These are phyloP conservation scores for Euspilapteryx auroguttella DNA, from an alignment of 2,888 invertebrate genomes.

Conservation along the genomic window DNA sequence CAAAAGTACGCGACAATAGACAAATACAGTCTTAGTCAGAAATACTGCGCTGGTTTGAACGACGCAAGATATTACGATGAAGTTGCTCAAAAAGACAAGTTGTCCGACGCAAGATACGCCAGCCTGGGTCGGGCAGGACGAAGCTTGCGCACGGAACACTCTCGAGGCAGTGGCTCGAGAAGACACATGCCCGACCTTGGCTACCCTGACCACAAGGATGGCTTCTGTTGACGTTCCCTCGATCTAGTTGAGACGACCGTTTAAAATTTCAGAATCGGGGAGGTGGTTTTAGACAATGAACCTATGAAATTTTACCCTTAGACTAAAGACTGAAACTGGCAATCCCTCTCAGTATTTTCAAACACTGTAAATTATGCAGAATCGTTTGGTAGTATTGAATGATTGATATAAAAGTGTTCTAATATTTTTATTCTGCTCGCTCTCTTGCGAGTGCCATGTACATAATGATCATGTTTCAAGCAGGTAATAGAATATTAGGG, in stretches of 20 bases:
- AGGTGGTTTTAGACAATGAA: constrained; percentile 7
- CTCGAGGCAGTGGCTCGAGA: constrained; percentile 39
- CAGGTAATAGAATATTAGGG: no score
- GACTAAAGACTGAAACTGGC: constrained; percentile 55
- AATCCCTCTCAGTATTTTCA: constrained; percentile 23
- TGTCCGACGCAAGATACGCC: constrained; percentile 51
- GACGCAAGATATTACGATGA: constrained; percentile 55
- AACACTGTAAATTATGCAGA: constrained; percentile 11
- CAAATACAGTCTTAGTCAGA: constrained; percentile 56
- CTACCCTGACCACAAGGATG: constrained; percentile 67
- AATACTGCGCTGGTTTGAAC: constrained; percentile 54
- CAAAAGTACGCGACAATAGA: constrained; percentile 58
- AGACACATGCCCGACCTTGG: constrained; percentile 50
- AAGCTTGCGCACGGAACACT: constrained; percentile 34
- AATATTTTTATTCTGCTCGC: no score
- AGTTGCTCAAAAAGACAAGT: constrained; percentile 53
- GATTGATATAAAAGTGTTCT: neutral
- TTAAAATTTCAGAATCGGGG: constrained; percentile 16
- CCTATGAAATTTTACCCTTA: constrained; percentile 19
- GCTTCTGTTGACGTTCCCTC: constrained; percentile 71
- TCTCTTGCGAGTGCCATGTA: no score
- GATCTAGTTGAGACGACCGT: constrained; percentile 51
- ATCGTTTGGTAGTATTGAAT: no score
- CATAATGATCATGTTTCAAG: no score
- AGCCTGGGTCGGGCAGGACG: constrained; percentile 47